Conservation (phyloP, 2,888 invertebrate genomes). For the Scelioninae gen. 1 region DNA sequence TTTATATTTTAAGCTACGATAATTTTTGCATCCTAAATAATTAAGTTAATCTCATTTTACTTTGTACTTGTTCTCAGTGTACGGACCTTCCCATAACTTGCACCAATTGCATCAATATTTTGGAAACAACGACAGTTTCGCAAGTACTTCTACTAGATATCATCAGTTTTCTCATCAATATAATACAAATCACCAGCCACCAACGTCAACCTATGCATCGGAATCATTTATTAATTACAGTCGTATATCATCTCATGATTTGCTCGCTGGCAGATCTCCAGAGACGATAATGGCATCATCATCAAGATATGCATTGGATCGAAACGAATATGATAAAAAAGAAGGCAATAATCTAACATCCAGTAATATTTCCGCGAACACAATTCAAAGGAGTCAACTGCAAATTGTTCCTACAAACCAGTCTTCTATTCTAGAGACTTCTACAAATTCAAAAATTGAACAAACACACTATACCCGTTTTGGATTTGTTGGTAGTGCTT, state of each 20-base stretch:
- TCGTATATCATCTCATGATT: slow-evolving; percentile 77
- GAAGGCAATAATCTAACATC: slow-evolving; percentile 52
- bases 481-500: slow-evolving; percentile 80
- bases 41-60: no score
- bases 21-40: no score
- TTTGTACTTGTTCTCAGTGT: slow-evolving; percentile 72
- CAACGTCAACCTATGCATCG: slow-evolving; percentile 77
- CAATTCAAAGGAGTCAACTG: slow-evolving; percentile 74
- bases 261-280: slow-evolving; percentile 75
- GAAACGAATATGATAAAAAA: slow-evolving; percentile 74
- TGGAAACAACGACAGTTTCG: slow-evolving; percentile 80
- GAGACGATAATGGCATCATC: slow-evolving; percentile 69
- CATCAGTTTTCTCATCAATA: slow-evolving; percentile 80
- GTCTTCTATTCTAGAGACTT: slow-evolving; percentile 74
- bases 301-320: slow-evolving; percentile 42
- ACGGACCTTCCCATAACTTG: slow-evolving; percentile 78
- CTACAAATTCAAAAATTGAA: slow-evolving; percentile 79
- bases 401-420: slow-evolving; percentile 75
- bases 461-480: slow-evolving; percentile 80
- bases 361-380: slow-evolving; percentile 52
- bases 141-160: slow-evolving; percentile 79
- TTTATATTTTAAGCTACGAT: no score
- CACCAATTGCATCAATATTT: slow-evolving; percentile 82
- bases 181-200: slow-evolving; percentile 74
- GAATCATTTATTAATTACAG: slow-evolving; percentile 81